These are phyloP conservation scores for Elymnias hypermnestra DNA, from an alignment of 1,140 invertebrate species.

Conservation along the genomic window DNA sequence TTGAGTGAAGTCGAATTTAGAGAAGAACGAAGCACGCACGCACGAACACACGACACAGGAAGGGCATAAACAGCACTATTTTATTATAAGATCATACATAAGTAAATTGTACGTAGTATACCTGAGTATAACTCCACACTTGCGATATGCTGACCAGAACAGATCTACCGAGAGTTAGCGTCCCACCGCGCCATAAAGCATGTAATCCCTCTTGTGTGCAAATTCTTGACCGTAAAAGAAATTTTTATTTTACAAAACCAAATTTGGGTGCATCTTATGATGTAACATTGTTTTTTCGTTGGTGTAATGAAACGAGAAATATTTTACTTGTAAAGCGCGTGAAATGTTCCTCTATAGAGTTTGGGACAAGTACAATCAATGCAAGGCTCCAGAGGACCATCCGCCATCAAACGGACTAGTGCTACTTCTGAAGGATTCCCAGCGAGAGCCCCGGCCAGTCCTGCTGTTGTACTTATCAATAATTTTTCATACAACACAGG, in stretches of 20 bases:
- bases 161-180: conserved; percentile 27
- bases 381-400: conserved; percentile 22
- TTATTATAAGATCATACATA: too few relatives aligned
- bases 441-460: conserved; percentile 29
- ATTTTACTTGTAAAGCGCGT: conserved; percentile 24
- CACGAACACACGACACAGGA: too few relatives aligned
- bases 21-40: too few relatives aligned
- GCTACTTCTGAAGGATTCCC: conserved; percentile 37
- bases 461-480: conserved; percentile 26
- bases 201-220: conserved; percentile 28
- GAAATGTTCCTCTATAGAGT: conserved; percentile 16
- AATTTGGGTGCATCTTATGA: too few relatives aligned
- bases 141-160: conserved; percentile 29
- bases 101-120: too few relatives aligned
- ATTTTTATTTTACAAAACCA: neutral
- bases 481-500: conserved; percentile 25
- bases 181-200: conserved; percentile 28
- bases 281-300: too few relatives aligned
- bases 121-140: conserved; percentile 32
- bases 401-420: conserved; percentile 35
- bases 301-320: too few relatives aligned
- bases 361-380: neutral
- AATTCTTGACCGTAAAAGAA: conserved; percentile 22
- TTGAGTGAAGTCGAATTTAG: too few relatives aligned
- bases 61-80: too few relatives aligned